Base-by-base conservation (phyloP, 2,113 vertebrate species). In the Odocoileus virginianus region DNA sequence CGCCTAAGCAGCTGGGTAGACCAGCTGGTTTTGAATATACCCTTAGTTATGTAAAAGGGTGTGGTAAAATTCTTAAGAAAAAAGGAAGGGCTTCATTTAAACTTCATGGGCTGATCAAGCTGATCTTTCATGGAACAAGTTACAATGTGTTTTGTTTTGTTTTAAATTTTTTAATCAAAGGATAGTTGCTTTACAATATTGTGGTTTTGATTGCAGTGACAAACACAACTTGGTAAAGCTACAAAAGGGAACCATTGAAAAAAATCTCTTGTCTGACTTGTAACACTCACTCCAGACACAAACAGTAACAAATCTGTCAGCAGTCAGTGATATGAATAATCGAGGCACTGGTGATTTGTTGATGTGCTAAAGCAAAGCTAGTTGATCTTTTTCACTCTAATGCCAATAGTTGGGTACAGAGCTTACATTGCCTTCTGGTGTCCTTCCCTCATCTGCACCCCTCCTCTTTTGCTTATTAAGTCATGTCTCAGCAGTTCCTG, bases 81-180 rank as follows among this genome's bases (percentile, higher is more conserved):
- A 91, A 92, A 78, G n/a, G 54, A 87, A 79, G 36, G 50, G 45
- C 50, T 96, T 86, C 50, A 40, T 43, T 84, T 96, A 71, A 67
- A 84, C 36, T 47, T 95, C 6, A 89, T 71, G 17, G 17, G 10
- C 23, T 19, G 6, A 6, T 74, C 25, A 52, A 36, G 57, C 45
- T 92, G 30, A 52, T 94, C 52, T 94, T 92, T 92, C 58, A 96
- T 92, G 47, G 74, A 96, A 94, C 40, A 83, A 60, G 76, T 58
- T 67, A 55, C 47, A 64, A 0, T 84, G 30, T 23, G n/a, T 71
- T 71, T 71, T 36, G 61, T 67, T 67, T 67, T 67, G 19, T 74
- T 40, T 74, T 40, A 40, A 74, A 74, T 25, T 74, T 74, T 74
- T 74, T 74, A 74, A 40, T 74, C 1, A 0, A 74, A 40, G 67